phyloP scores from a whole-genome alignment of 2,888 invertebrate species.

The Eueremaeus valkanovi region DNA sequence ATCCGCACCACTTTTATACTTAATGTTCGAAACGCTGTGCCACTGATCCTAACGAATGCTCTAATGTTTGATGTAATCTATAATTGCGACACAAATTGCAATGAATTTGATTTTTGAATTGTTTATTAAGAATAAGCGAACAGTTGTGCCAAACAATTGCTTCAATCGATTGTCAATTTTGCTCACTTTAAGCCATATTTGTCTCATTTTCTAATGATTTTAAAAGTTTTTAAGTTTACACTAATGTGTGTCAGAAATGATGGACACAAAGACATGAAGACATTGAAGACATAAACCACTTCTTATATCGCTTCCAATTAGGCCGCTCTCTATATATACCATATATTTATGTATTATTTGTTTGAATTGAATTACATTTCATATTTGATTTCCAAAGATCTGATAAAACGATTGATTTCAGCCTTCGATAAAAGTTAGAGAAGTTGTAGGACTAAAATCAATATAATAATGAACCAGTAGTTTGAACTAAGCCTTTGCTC shows the following conservation, averaged over 20 bases:
- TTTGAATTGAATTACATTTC: background rate
- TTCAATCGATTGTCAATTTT: conserved; percentile 32
- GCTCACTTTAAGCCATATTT: conserved; percentile 34
- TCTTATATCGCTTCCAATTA: background rate
- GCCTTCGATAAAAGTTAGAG: background rate
- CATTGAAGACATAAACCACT: background rate
- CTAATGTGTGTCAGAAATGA: background rate
- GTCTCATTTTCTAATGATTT: too few species aligned
- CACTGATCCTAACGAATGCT: conserved; percentile 16
- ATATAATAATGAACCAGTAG: background rate
- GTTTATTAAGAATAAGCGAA: background rate
- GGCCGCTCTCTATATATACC: background rate
- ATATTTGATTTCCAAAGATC: background rate
- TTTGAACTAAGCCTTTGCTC: too few species aligned
- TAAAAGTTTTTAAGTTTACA: conserved; percentile 1
- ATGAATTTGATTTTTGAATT: background rate
- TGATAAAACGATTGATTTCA: background rate
- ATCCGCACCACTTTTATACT: conserved; percentile 15
- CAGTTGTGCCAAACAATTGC: conserved; percentile 32
- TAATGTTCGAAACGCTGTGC: conserved; percentile 19
- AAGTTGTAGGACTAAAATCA: conserved; percentile 10
- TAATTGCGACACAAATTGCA: background rate
- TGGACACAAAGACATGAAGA: background rate
- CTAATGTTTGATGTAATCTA: background rate
- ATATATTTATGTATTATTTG: background rate